phyloP scores from a whole-genome alignment of 2,113 vertebrate species.

The Erpornis zantholeuca region DNA sequence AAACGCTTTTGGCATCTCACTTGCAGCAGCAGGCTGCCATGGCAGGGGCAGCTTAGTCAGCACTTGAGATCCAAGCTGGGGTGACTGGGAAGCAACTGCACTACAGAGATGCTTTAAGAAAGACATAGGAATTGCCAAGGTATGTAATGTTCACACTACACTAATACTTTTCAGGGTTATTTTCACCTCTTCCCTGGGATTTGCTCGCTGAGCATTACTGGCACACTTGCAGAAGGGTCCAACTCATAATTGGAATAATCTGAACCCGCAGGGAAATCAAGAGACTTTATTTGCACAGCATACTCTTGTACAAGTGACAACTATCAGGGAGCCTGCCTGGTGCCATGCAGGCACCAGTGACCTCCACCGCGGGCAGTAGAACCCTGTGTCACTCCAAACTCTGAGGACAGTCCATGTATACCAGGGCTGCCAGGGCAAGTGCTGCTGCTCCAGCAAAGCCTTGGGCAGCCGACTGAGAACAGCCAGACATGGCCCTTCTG shows the following conservation, averaged over 20 bases:
- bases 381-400: not conserved
- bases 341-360: not conserved
- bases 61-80: not conserved
- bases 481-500: not conserved
- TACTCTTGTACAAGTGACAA: not conserved
- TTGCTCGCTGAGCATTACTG: not conserved
- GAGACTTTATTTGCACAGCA: not conserved
- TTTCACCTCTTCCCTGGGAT: slow-evolving; percentile 17
- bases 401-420: not conserved
- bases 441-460: not conserved
- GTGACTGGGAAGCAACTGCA: not conserved
- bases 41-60: not conserved
- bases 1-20: not conserved
- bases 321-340: not conserved
- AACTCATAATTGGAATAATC: not conserved
- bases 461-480: not conserved
- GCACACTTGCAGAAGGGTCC: slow-evolving; percentile 13
- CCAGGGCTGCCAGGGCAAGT: not conserved
- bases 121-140: not conserved
- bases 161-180: not conserved
- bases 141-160: not conserved
- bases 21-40: not conserved
- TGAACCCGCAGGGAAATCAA: not conserved
- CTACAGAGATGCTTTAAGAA: not conserved
- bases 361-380: rapidly evolving